Conservation (phyloP, 2,797 vertebrate species). For the Dermochelys coriacea region DNA sequence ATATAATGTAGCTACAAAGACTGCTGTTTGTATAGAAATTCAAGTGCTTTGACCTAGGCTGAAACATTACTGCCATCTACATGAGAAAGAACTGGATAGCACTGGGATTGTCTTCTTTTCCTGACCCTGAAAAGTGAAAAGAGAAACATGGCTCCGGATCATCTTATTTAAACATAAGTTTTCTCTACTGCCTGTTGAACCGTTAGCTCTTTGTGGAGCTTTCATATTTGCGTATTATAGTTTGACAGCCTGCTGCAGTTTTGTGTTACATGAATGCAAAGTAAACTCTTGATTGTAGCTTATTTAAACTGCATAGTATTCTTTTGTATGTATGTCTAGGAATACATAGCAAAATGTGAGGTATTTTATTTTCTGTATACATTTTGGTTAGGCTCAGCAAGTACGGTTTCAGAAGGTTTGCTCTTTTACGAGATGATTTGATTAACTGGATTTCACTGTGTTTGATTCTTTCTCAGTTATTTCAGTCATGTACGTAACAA, state of each 20-base stretch:
- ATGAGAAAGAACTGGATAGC: not conserved
- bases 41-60: not conserved
- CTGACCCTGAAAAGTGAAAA: too few relatives aligned
- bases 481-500: too few relatives aligned
- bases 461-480: not conserved
- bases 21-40: not conserved
- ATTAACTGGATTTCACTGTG: not conserved
- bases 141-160: too few relatives aligned
- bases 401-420: not conserved
- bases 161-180: too few relatives aligned
- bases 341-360: not conserved
- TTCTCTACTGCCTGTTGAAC: too few relatives aligned
- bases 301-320: not conserved
- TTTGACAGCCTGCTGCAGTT: not conserved
- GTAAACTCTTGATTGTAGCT: not conserved
- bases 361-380: not conserved
- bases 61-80: not conserved
- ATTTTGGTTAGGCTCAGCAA: not conserved
- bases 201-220: not conserved
- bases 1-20: not conserved
- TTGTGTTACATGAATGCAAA: not conserved
- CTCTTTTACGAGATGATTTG: not conserved
- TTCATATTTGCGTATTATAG: not conserved
- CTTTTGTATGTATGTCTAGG: not conserved
- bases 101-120: too few relatives aligned